Base-by-base conservation (phyloP, 1,140 invertebrate species). In the Drosophila azteca region DNA sequence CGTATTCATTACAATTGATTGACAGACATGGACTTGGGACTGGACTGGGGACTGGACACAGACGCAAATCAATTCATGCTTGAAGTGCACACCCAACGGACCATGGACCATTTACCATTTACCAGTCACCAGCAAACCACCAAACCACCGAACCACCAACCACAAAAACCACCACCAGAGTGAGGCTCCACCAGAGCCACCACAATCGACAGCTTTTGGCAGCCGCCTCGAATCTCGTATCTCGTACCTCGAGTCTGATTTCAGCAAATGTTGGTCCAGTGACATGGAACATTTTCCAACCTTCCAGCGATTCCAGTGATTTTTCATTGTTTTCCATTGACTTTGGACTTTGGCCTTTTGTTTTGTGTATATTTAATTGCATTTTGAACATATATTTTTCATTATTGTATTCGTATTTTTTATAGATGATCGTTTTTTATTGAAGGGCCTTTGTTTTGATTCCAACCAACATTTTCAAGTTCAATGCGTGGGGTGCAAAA, bases 1-100 rank as follows among this genome's bases (percentile, higher is more conserved):
- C 81, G 81, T 84, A 85, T 84, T 84, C 81, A 84, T 84, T 84
- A 84, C 77, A 84, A 68, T 84, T 84, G 81, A 84, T 84, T 84
- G 81, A 85, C 81, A 80, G 81, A 72, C 72, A 39, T 39, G 35
- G 35, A 39, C 35, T 39, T 11, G 9, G 35, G 11, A 13, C 31
- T 35, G 31, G 7, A 31, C 29, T 31, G 29, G 62, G 35, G 60
- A 77, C 62, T 58, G 73, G 71, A 69, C 62, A 39, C 57, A 51
- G 60, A 49, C 57, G 61, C 54, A 66, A 69, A 80, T 73, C 77
- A 72, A 84, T 80, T 83, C 80, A 85, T 49, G 77, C 75, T 51
- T 83, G 66, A 79, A 75, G 80, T 83, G 73, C 70, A 71, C 68
- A 80, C 49, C 81, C 81, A 85, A 73, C 77, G 53, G 77, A 84